Conservation (phyloP, 2,888 invertebrate species). For the Leptodirus hochenwartii region DNA sequence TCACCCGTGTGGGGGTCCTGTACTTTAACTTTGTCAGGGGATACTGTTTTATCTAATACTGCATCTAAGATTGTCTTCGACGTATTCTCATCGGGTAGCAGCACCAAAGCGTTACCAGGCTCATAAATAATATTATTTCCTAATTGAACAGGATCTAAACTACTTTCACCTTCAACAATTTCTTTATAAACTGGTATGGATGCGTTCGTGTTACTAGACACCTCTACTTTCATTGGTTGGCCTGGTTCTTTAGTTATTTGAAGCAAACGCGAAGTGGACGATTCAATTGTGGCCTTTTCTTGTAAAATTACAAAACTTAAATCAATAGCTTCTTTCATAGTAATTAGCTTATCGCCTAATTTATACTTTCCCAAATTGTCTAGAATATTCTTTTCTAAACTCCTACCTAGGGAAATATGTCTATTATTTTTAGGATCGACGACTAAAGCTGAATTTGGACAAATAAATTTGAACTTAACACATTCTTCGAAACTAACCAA, state of each 20-base stretch:
- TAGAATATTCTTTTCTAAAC: constrained; percentile 61
- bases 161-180: constrained; percentile 30
- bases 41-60: constrained; percentile 54
- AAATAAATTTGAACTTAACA: constrained; percentile 66
- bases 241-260: constrained; percentile 56
- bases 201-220: constrained; percentile 35
- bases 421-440: constrained; percentile 55
- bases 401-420: constrained; percentile 46
- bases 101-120: constrained; percentile 54
- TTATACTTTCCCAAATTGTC: constrained; percentile 63
- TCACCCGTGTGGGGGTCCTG: constrained; percentile 50
- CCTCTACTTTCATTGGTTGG: constrained; percentile 52
- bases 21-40: constrained; percentile 47
- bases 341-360: constrained; percentile 33
- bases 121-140: constrained; percentile 59
- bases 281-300: constrained; percentile 28
- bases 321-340: constrained; percentile 58
- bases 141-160: constrained; percentile 52
- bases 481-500: constrained; percentile 75
- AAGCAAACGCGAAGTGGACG: constrained; percentile 39
- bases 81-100: constrained; percentile 48
- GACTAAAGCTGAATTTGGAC: constrained; percentile 65
- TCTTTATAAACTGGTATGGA: constrained; percentile 30
- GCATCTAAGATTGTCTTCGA: constrained; percentile 58
- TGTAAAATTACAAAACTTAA: constrained; percentile 44